Evolutionary conservation across 2,113 vertebrate genomes (phyloP).

Genomic region (Plectropomus leopardus): DNA sequence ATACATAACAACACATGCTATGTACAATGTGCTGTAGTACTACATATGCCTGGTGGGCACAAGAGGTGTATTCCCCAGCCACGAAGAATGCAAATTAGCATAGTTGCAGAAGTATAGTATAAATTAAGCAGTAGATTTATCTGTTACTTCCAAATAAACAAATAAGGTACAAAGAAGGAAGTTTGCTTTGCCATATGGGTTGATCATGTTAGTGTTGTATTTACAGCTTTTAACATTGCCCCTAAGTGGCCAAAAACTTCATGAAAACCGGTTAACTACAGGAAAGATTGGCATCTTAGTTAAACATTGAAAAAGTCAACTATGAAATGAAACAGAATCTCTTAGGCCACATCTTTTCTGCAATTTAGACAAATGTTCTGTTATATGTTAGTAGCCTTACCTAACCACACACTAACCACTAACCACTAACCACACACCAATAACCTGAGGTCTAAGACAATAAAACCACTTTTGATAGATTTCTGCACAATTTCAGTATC

Average conservation of each 20-base stretch:
- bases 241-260: background rate
- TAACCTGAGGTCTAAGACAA: no score
- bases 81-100: no score
- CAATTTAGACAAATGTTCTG: background rate
- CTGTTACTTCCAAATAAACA: background rate
- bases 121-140: no score
- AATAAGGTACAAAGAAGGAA: background rate
- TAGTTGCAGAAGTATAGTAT: no score
- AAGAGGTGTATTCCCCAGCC: no score
- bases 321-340: no score
- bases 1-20: no score
- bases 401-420: no score
- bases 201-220: background rate
- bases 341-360: no score
- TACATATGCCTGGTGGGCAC: no score
- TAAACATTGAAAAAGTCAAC: background rate
- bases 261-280: background rate
- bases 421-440: background rate
- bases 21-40: no score
- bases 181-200: background rate
- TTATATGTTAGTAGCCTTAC: background rate
- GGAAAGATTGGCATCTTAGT: background rate
- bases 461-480: background rate
- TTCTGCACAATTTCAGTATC: background rate
- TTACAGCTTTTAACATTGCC: background rate